phyloP scores from a whole-genome alignment of 2,113 vertebrate genomes.

The Pantherophis guttatus region DNA sequence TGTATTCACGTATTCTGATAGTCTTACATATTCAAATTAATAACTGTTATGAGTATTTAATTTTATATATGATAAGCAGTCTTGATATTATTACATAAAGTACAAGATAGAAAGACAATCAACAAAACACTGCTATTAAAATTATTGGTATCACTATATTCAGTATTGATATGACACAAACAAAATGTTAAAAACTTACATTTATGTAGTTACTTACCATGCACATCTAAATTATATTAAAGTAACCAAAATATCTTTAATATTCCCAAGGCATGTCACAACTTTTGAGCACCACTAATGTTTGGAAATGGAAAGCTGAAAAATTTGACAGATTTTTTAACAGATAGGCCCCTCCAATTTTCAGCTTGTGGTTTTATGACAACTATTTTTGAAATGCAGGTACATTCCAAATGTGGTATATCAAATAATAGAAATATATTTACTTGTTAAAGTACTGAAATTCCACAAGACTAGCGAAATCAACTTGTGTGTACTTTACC shows the following conservation, averaged over 20 bases:
- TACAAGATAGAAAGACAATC: background rate
- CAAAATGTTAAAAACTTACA: too few species aligned
- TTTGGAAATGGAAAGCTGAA: too few species aligned
- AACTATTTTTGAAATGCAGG: background rate
- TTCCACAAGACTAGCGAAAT: background rate
- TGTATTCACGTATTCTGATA: background rate
- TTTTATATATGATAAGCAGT: background rate
- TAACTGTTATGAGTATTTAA: background rate
- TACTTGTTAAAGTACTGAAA: background rate
- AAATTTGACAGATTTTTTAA: background rate
- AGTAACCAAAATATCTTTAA: too few species aligned
- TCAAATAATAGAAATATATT: background rate
- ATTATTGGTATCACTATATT: background rate
- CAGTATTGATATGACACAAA: background rate
- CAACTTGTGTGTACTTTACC: background rate
- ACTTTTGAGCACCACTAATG: too few species aligned
- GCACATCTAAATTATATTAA: too few species aligned
- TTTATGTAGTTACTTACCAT: too few species aligned
- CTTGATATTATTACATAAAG: background rate
- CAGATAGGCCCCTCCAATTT: background rate
- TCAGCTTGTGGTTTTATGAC: background rate
- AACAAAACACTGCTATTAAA: background rate
- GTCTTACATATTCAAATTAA: background rate
- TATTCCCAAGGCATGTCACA: too few species aligned
- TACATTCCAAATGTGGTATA: background rate